These are phyloP conservation scores for Amphipoea lucens DNA, from an alignment of 2,888 invertebrate genomes.

Conservation along the genomic window DNA sequence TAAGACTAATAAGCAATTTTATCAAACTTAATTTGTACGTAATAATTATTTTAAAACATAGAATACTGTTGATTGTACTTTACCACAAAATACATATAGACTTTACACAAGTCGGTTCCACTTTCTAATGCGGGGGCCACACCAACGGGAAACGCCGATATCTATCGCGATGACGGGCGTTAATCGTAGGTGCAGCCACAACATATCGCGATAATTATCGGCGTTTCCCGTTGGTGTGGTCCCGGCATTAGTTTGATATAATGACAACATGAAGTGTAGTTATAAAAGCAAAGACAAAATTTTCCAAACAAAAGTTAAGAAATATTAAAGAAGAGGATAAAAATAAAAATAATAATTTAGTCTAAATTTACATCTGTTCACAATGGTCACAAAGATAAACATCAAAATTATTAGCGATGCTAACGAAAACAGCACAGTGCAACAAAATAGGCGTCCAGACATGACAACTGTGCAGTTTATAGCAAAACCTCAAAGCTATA, in stretches of 20 bases:
- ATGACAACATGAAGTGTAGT: neutral
- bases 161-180: too few species aligned
- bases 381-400: constrained; percentile 18
- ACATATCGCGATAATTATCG: too few species aligned
- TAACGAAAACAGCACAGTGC: constrained; percentile 38
- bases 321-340: neutral
- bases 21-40: neutral
- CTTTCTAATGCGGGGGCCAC: too few species aligned
- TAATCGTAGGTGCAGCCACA: too few species aligned
- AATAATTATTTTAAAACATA: too few species aligned
- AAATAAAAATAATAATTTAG: neutral
- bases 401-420: constrained; percentile 28
- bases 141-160: too few species aligned
- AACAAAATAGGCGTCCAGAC: constrained; percentile 58
- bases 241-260: too few species aligned
- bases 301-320: neutral
- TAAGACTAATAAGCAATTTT: neutral
- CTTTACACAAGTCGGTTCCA: too few species aligned
- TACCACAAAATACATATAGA: too few species aligned
- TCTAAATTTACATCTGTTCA: neutral
- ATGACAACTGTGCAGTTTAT: constrained; percentile 59
- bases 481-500: constrained; percentile 64
- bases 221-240: too few species aligned
- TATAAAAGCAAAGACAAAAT: neutral
- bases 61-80: neutral